A percentile compares a stretch with the other conserved stretches of the same genome.
Conservation (phyloP, 2,888 invertebrate genomes). For the Meta bourneti region DNA sequence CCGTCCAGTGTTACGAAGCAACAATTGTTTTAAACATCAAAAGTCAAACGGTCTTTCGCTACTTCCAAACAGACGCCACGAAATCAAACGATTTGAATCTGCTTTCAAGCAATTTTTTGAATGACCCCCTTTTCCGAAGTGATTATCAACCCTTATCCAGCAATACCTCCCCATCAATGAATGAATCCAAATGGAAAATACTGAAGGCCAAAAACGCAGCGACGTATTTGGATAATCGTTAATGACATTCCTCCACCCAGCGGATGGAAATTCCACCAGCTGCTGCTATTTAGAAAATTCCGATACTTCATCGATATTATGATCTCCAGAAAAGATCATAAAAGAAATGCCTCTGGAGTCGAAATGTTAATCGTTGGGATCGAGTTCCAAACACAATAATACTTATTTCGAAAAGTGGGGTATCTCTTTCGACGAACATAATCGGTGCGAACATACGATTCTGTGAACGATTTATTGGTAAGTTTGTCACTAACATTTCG, state of each 20-base stretch:
- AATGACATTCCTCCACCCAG: conserved; percentile 24
- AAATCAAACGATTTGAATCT: conserved; percentile 9
- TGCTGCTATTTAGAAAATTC: not conserved
- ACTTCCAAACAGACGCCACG: too few species aligned
- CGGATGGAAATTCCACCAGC: not conserved
- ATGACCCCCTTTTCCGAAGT: conserved; percentile 7
- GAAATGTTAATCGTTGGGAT: conserved; percentile 28
- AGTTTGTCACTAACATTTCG: not conserved
- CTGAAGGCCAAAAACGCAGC: conserved; percentile 17
- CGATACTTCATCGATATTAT: not conserved
- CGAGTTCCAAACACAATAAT: not conserved
- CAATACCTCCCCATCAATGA: not conserved
- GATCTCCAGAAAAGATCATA: not conserved
- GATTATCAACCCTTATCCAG: conserved; percentile 19
- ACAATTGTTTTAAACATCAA: too few species aligned
- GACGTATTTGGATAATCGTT: conserved; percentile 36
- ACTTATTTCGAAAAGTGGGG: not conserved
- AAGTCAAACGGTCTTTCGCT: too few species aligned
- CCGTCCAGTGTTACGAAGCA: too few species aligned
- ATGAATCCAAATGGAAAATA: conserved; percentile 19
- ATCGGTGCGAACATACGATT: not conserved
- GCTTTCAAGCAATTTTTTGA: not conserved
- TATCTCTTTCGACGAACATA: not conserved
- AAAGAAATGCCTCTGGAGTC: not conserved
- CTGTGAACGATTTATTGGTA: not conserved